These are phyloP conservation scores for Gisinianus flammeolus DNA, from an alignment of 2,888 invertebrate species.

Conservation along the genomic window DNA sequence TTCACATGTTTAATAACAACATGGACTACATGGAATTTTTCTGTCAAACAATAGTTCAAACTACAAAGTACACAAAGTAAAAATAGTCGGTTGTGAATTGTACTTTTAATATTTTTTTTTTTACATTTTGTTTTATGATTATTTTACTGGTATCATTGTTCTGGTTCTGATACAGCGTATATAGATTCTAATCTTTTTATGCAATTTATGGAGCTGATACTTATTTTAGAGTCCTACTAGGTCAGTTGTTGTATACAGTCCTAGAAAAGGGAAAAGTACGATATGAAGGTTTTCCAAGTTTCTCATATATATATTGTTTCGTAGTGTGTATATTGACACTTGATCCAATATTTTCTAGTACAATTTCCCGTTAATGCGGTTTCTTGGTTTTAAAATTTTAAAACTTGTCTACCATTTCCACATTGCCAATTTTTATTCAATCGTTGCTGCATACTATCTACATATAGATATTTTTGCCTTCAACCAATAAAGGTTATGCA, in stretches of 20 bases:
- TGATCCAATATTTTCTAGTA: conserved; percentile 16
- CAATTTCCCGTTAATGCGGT: conserved; percentile 31
- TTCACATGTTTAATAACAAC: background rate
- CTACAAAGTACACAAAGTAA: background rate
- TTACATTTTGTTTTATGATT: background rate
- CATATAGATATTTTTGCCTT: background rate
- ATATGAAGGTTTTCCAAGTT: background rate
- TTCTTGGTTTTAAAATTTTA: background rate
- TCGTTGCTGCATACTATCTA: background rate
- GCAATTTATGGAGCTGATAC: background rate
- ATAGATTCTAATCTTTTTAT: background rate
- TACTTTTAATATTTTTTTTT: background rate
- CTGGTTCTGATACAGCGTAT: background rate
- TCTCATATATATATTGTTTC: background rate
- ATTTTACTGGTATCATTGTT: background rate
- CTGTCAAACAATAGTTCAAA: background rate
- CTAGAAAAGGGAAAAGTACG: background rate
- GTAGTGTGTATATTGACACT: no score
- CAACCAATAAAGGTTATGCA: background rate
- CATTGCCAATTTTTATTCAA: background rate
- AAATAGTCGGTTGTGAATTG: background rate
- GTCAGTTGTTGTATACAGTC: background rate
- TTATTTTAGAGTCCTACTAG: background rate
- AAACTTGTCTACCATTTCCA: background rate
- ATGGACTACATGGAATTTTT: background rate